Evolutionary conservation across 2,113 vertebrate genomes (phyloP), one percentile per base, ranked within the genome.

Genomic region (Ailurus styani): DNA sequence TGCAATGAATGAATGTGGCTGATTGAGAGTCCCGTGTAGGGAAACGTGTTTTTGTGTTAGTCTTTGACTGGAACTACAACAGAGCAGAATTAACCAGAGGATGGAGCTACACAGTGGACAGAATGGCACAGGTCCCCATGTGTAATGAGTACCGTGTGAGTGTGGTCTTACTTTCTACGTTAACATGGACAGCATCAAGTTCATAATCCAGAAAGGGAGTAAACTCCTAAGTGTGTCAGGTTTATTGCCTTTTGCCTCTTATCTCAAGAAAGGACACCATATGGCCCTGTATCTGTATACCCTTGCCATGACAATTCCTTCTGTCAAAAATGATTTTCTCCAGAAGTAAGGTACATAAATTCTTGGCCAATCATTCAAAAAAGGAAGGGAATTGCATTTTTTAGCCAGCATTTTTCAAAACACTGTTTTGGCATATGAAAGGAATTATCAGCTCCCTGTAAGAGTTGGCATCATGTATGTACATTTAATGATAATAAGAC

Each of bases 321-420:
- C 94, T 94, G 92, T 98, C 94, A 97, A 45, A 96, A 97, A 87
- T 91, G 90, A 97, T 96, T 96, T 96, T 97, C 52, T 92, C 94
- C 94, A 97, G 85, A 95, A 95, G 64, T 68, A 47, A n/a, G 23
- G 90, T 75, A 86, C 93, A 95, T 83, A 89, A 86, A 94, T 97
- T 96, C 85, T 94, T 97, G 95, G 47, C 70, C 20, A 21, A 27
- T 96, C 84, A 62, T 87, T 96, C 52, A 50, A 14, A 97, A 95
- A 96, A 87, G 37, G 83, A 93, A 96, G 57, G 47, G 27, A 86
- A 88, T 73, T 75, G 34, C 68, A 45, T 91, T 91, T 84, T 54
- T 66, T 17, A 66, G 34, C n/a, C 8, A 79, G 40, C 54, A 34
- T 83, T 87, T 88, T 93, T 68, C 17, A 93, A 90, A 84, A 77